A percentile compares a stretch with the other conserved stretches of the same genome.
These are phyloP conservation scores for Erythrocebus patas DNA, from an alignment of 2,113 vertebrate species.

Conservation along the genomic window DNA sequence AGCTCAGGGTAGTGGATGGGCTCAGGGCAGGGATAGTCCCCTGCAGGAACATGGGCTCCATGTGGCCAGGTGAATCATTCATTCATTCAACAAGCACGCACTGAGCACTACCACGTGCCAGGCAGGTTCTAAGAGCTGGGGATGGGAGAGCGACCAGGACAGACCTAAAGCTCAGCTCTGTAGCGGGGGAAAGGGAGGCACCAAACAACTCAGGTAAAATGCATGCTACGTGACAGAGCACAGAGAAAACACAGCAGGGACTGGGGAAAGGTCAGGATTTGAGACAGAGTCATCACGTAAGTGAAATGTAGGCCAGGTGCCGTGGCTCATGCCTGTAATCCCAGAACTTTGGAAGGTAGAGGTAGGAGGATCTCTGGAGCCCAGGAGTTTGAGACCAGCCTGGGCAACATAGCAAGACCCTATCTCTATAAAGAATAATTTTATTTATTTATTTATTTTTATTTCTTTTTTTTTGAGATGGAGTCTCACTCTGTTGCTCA, in stretches of 20 bases:
- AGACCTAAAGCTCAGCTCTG: not conserved
- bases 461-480: too few relatives aligned
- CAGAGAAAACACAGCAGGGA: not conserved
- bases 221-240: rapidly evolving
- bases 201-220: rapidly evolving
- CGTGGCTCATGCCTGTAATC: too few relatives aligned
- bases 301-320: too few relatives aligned
- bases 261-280: not conserved
- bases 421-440: too few relatives aligned
- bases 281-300: not conserved
- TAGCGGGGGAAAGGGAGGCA: not conserved
- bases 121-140: not conserved
- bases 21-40: not conserved
- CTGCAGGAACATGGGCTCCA: rapidly evolving
- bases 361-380: too few relatives aligned
- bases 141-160: not conserved
- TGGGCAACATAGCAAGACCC: too few relatives aligned
- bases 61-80: not conserved
- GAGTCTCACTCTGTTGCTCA: too few relatives aligned
- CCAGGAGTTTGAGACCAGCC: too few relatives aligned
- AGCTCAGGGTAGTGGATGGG: not conserved
- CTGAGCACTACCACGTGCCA: not conserved
- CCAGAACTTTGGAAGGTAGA: too few relatives aligned
- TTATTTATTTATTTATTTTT: too few relatives aligned
- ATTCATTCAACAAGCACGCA: not conserved